A percentile compares a stretch with the other conserved stretches of the same genome.
These are phyloP conservation scores for Protonibea diacanthus DNA, from an alignment of 2,797 vertebrate genomes.

Conservation along the genomic window DNA sequence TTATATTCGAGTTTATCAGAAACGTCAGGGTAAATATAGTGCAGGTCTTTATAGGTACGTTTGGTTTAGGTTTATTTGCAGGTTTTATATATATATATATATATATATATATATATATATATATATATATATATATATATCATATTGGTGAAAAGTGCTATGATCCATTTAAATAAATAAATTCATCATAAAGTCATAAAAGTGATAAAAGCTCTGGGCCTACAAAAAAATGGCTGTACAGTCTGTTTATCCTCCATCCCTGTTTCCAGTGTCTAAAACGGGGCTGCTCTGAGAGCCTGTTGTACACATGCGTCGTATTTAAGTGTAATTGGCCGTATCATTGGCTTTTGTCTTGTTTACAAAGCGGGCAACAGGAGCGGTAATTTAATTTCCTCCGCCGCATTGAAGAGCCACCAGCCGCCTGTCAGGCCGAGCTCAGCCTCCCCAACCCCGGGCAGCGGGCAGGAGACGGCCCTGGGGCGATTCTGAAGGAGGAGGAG, in stretches of 20 bases:
- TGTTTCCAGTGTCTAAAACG: background rate
- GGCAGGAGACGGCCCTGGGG: constrained; percentile 72
- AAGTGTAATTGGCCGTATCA: constrained; percentile 87
- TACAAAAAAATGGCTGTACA: background rate
- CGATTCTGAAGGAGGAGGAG: constrained; percentile 44
- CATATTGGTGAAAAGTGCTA: no score
- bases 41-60: no score
- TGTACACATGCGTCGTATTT: constrained; percentile 72
- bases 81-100: no score
- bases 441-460: constrained; percentile 70
- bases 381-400: constrained; percentile 88
- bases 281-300: constrained; percentile 38
- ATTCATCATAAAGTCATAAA: background rate
- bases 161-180: background rate
- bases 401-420: constrained; percentile 85
- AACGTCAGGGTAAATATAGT: background rate
- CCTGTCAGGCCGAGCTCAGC: constrained; percentile 75
- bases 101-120: no score
- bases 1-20: background rate
- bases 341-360: constrained; percentile 90
- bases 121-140: background rate
- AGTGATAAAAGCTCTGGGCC: background rate
- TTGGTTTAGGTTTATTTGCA: no score
- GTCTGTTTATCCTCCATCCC: background rate
- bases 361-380: constrained; percentile 82